Evolutionary conservation across 2,113 vertebrate species (phyloP).

Genomic region (Tamias sibiricus): DNA sequence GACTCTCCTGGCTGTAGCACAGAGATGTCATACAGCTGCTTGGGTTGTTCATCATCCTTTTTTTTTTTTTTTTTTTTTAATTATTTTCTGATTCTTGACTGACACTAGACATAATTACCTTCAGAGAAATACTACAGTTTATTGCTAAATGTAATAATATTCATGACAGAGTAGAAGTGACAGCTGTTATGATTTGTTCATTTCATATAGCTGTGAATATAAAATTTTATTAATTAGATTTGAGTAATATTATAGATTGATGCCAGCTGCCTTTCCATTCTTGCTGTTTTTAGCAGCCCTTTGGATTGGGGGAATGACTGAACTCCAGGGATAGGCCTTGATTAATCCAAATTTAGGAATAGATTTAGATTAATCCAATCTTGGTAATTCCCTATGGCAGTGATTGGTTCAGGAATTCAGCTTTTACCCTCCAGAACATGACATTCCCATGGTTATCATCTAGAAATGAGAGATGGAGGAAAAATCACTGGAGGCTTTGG

Average conservation of each 20-base stretch:
- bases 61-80: not conserved
- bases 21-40: not conserved
- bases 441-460: not conserved
- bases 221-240: conserved; percentile 16
- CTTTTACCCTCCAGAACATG: not conserved
- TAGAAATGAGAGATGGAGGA: conserved; percentile 29
- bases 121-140: not conserved
- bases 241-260: conserved; percentile 4
- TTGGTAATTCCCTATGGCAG: not conserved
- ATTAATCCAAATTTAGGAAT: conserved; percentile 50
- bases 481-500: not conserved
- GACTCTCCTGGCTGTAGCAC: not conserved
- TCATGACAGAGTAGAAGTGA: not conserved
- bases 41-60: not conserved
- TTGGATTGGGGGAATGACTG: not conserved
- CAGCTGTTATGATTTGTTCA: not conserved
- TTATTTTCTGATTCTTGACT: conserved; percentile 35
- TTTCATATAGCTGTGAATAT: conserved; percentile 13
- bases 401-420: not conserved
- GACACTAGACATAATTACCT: not conserved
- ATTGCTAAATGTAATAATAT: not conserved
- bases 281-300: conserved; percentile 19
- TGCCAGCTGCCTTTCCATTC: not conserved
- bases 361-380: conserved; percentile 49
- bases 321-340: not conserved